A percentile compares a stretch with the other conserved stretches of the same genome.
Evolutionary conservation across 2,888 invertebrate genomes (phyloP).

Genomic region (Biston stratarius): DNA sequence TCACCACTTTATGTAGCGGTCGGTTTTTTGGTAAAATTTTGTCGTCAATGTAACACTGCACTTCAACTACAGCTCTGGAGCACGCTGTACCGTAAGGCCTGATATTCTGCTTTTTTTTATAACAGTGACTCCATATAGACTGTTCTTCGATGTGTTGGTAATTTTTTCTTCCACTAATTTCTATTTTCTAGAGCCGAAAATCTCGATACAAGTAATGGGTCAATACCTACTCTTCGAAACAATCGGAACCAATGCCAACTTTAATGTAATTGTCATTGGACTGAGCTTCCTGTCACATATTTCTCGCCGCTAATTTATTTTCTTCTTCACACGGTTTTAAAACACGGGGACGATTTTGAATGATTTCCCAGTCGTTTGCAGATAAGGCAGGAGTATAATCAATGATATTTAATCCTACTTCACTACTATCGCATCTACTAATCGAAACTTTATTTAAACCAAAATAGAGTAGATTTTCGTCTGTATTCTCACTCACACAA

Average conservation of each 20-base stretch:
- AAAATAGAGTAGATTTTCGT: too few relatives aligned
- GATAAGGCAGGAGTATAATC: too few relatives aligned
- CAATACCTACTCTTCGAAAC: slow-evolving; percentile 5
- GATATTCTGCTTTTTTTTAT: slow-evolving; percentile 22
- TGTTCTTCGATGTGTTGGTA: too few relatives aligned
- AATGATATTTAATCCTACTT: too few relatives aligned
- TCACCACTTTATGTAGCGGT: slow-evolving; percentile 17
- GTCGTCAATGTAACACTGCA: slow-evolving; percentile 21
- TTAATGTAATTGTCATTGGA: slow-evolving; percentile 32
- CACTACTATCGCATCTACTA: too few relatives aligned
- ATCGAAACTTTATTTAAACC: too few relatives aligned
- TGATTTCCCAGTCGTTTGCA: slow-evolving; percentile 7
- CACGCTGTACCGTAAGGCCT: slow-evolving; percentile 16
- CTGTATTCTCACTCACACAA: too few relatives aligned
- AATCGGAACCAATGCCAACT: slow-evolving; percentile 1
- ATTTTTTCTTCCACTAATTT: too few relatives aligned
- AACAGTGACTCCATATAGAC: slow-evolving; percentile 15
- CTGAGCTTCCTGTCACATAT: slow-evolving; percentile 21
- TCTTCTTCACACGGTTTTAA: slow-evolving; percentile 12
- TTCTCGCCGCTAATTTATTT: slow-evolving; percentile 14
- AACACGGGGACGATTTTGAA: background rate
- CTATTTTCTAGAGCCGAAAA: slow-evolving; percentile 29
- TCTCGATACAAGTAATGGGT: slow-evolving; percentile 19
- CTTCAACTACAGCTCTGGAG: slow-evolving; percentile 16
- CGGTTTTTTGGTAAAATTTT: slow-evolving; percentile 2